Evolutionary conservation across 2,888 invertebrate genomes (phyloP), one percentile per base, ranked within the genome.

Genomic region (Coremacera marginata): DNA sequence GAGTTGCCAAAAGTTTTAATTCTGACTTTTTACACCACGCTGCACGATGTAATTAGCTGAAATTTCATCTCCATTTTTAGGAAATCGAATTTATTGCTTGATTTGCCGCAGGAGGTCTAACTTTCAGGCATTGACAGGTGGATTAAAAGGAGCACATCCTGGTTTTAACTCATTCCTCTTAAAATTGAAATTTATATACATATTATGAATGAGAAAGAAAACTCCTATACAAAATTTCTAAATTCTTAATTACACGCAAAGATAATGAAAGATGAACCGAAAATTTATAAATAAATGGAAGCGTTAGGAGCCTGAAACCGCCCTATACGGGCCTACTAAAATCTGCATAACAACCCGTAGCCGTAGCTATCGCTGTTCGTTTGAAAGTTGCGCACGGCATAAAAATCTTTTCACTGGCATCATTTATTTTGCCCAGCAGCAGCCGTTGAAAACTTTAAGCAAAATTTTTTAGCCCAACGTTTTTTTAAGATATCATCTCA

Each of bases 391-490:
- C 51, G 49, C 49, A 25, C 25, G 5, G 14, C 68, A 25, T 5
- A 8, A 25, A 31, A 63, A 55, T 34, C 25, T 31, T 27, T 63
- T 63, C 63, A 0, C 31, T 8, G n/a, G 31, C 63, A 44, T 11
- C 68, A 68, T 37, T 49, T 22, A 68, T 51, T 68, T 19, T n/a
- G 51, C 68, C 68, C 37, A 68, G 49, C 44, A 51, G 68, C 68
- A 49, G 49, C 5, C 11, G 27, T 22, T 67, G 68, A 49, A 49
- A 68, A 68, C 51, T 68, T 68, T 68, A 51, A 51, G 25, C n/a
- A 68, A 68, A 49, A 16, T 68, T 68, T 67, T 63, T 22, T 55
- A 55, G 63, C 11, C 16, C 63, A n/a, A 63, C 63, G 34, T 22
- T 55, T 55, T 22, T 55, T n/a, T 31, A 31, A 11, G 31, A 11